A percentile compares a stretch with the other conserved stretches of the same genome.
Conservation (phyloP, 2,888 invertebrate genomes). For the Drosophila kuntzei region DNA sequence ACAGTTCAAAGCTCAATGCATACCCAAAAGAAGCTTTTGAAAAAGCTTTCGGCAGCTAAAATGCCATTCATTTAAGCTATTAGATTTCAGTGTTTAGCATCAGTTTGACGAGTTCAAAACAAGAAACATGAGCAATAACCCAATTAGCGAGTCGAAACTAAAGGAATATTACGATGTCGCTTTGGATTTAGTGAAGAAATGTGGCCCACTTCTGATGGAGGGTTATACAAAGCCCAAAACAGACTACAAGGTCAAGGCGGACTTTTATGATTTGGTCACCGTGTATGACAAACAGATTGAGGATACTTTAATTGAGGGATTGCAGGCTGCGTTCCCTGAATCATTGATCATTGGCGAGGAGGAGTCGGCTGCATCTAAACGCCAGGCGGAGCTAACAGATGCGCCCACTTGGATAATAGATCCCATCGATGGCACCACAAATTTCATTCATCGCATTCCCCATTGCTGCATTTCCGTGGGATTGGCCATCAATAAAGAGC, state of each 20-base stretch:
- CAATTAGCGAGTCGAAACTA: conserved; percentile 64
- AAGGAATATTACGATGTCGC: conserved; percentile 82
- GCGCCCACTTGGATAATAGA: conserved; percentile 94
- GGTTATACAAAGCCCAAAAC: conserved; percentile 82
- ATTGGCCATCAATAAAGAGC: conserved; percentile 87
- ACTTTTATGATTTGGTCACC: conserved; percentile 91
- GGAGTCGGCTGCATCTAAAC: conserved; percentile 81
- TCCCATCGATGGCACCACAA: conserved; percentile 95
- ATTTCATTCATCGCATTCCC: conserved; percentile 91
- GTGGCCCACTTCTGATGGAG: conserved; percentile 82
- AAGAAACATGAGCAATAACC: conserved; percentile 41
- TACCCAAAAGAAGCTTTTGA: conserved; percentile 42
- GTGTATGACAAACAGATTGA: conserved; percentile 92
- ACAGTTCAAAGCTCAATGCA: conserved; percentile 42
- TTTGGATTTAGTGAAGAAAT: conserved; percentile 81
- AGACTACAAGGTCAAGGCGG: conserved; percentile 86
- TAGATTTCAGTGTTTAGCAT: conserved; percentile 38
- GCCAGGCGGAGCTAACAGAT: conserved; percentile 87
- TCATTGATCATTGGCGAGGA: conserved; percentile 94
- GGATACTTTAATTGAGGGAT: conserved; percentile 88
- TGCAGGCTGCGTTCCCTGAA: conserved; percentile 87
- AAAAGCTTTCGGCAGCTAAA: conserved; percentile 44
- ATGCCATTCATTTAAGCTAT: conserved; percentile 12
- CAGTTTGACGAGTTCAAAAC: conserved; percentile 25
- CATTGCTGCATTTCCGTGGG: conserved; percentile 90